Base-by-base conservation (phyloP, 2,113 vertebrate genomes). In the Gyps fulvus region DNA sequence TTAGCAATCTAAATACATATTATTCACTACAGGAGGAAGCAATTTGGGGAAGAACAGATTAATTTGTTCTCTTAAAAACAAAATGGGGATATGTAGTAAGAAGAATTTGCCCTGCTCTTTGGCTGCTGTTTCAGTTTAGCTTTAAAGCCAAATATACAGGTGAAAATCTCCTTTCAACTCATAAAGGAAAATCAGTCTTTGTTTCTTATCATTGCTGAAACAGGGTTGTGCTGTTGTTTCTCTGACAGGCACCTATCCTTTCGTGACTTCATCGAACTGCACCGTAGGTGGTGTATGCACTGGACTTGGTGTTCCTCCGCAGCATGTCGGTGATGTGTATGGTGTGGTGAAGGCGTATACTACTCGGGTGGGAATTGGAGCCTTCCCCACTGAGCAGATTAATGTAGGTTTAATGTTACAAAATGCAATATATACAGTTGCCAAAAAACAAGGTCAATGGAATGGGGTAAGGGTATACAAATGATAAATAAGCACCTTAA, bases 211-310 rank as follows among this genome's bases (percentile, higher is more conserved):
- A 0, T 2, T 57, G 61, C 69, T 94, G 66, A 90, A 66, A 63
- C 54, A 40, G 36, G 23, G 22, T 63, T 83, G 26, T 74, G 61
- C 26, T 67, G 50, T 65, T 95, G 31, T 27, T 29, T 65, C 92
- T 23, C 92, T 72, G 50, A 34, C 97, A 99, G 99, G 99, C 66
- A 99, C 99, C 2, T 99, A 99, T 96, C 99, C 99, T 26, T 99
- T 99, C 9, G 99, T 99, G 98, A 99, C 99, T 13, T 99, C 99
- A 1, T 99, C 99, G 40, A 99, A 99, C 98, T 99, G 99, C 98
- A 99, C 99, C 0, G 98, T 99, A 66, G 99, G 99, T 2, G 99
- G 99, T 0, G 99, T 99, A 2, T 99, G 99, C 98, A 99, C 99
- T 0, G 99, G 99, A 11, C 98, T 99, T 23, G 99, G 99, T 31